Conservation (phyloP, 2,888 invertebrate species). For the Melanophora roralis region DNA sequence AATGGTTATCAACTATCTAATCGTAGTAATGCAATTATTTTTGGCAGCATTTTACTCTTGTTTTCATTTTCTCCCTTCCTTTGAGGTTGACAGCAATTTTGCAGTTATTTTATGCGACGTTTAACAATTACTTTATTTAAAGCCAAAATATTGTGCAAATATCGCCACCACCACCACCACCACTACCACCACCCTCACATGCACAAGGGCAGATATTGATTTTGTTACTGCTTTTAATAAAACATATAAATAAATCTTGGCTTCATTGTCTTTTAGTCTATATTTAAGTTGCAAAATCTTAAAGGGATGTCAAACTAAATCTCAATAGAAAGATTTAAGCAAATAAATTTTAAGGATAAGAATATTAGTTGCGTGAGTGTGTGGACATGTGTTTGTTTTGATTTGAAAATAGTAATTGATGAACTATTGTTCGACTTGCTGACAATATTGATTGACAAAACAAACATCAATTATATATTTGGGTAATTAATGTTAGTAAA, state of each 20-base stretch:
- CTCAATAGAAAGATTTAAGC: constrained; percentile 15
- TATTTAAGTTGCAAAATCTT: background rate
- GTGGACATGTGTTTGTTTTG: background rate
- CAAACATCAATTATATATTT: background rate
- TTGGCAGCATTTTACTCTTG: constrained; percentile 13
- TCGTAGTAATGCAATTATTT: constrained; percentile 41
- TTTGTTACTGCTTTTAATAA: constrained; percentile 39
- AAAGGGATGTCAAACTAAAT: background rate
- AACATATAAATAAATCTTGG: constrained; percentile 25
- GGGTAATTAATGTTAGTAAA: constrained; percentile 6
- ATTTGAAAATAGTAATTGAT: constrained; percentile 32
- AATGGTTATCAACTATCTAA: constrained; percentile 40
- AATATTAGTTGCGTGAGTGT: background rate
- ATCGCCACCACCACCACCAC: background rate
- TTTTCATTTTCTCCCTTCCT: background rate
- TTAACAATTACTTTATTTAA: constrained; percentile 51
- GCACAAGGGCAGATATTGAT: constrained; percentile 23
- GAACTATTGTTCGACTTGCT: constrained; percentile 15
- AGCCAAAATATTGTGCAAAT: constrained; percentile 18
- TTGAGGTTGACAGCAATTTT: constrained; percentile 43
- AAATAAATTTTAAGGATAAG: constrained; percentile 33
- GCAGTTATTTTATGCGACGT: constrained; percentile 44
- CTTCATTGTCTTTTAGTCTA: background rate
- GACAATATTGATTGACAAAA: background rate
- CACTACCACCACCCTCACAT: background rate